Base-by-base conservation (phyloP, 1,140 invertebrate species). In the Ips nitidus region DNA sequence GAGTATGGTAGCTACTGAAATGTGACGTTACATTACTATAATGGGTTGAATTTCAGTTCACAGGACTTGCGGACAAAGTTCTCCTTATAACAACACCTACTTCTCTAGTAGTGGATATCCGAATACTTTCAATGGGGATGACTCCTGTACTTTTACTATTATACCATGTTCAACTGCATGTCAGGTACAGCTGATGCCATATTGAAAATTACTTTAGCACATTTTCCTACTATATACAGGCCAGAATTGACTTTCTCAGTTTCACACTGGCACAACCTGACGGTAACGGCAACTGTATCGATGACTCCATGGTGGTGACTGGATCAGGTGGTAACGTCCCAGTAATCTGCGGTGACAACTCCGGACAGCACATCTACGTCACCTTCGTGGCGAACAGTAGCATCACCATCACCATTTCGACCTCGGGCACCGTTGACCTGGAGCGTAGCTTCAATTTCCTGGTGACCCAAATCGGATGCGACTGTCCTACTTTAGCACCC, bases 331-430 rank as follows among this genome's bases (percentile, higher is more conserved):
- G 87, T 52, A 86, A 86, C 0, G 79, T 82, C 22, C 86, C 91
- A 1, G 90, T 91, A 0, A 85, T 94, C 61, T 95, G 93, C 79
- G 93, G 93, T 4, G 88, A 91, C 75, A 93, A 93, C 81, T 84
- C 85, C 0, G 91, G 90, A 4, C 90, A 93, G 79, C 92, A 94
- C 77, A 86, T 93, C 4, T 94, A 92, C 70, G 83, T 93, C 1
- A 89, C 92, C 76, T 92, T 94, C 73, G 86, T 89, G 70, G 87
- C 84, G 1, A 84, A 86, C 53, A 84, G 81, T 47, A 85, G 88
- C 1, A 90, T 91, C 38, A 88, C 86, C 37, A 86, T 93, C 5
- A 84, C 87, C 0, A 84, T 92, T 5, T 86, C 86, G 47, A 89
- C 89, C 2, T 88, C 86, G 1, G 74, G 81, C 0, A 80, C 84